Base-by-base conservation (phyloP, 2,113 vertebrate species). In the Heterotis niloticus region DNA sequence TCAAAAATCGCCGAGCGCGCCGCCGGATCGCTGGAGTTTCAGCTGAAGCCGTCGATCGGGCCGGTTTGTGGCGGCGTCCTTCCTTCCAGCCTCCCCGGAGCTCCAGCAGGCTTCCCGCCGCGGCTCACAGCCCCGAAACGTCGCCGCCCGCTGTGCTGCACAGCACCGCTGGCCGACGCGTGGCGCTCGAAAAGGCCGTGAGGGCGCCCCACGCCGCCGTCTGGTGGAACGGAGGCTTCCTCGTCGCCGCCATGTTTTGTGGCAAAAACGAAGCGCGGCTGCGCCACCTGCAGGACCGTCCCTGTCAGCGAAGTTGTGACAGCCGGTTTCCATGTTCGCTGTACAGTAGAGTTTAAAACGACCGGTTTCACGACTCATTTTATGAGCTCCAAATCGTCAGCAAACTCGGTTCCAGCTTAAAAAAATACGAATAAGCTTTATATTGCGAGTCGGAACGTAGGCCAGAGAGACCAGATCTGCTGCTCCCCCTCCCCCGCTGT, bases 211-310 rank as follows among this genome's bases (percentile, higher is more conserved):
- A 12, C 59, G 74, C 59, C 24, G 74, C 74, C 74, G 28, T 75
- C 74, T 75, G 57, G 57, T 75, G 74, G 74, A 75, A 75, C 57
- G 74, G 74, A 75, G 74, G 73, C 59, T 59, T 72, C 44, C n/a
- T 75, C 34, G 12, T 29, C 29, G 11, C 17, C 17, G 64, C 71
- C 17, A 57, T 59, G 52, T 44, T 44, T 44, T 44, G 57, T 56
- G 26, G 51, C 26, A 62, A 10, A 34, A 34, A 24, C 10, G 54
- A 20, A 75, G 74, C n/a, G n/a, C 57, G n/a, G 62, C 56, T 60
- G 59, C 74, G 59, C 74, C 74, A 75, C n/a, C 74, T 75, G 60
- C 57, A 60, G 74, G 74, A 16, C 9, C 12, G 4, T 62, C 12
- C 14, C 4, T 4, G 14, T 62, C 60, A 17, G 14, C 20, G 60